A percentile compares a stretch with the other conserved stretches of the same genome.
These are phyloP conservation scores for Elachura formosa DNA, from an alignment of 2,113 vertebrate genomes.

Conservation along the genomic window DNA sequence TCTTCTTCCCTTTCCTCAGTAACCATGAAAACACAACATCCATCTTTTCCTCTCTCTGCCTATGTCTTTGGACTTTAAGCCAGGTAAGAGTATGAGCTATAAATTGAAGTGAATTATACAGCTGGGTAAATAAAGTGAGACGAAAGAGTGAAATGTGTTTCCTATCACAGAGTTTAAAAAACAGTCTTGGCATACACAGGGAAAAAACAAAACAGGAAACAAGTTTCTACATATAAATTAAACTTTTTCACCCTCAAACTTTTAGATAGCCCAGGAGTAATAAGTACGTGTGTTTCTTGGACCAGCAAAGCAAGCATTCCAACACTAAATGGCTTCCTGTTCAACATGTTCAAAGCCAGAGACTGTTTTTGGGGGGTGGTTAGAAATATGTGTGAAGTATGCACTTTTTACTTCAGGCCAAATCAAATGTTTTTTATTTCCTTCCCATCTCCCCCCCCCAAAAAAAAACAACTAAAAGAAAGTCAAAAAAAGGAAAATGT, in stretches of 20 bases:
- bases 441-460: neutral
- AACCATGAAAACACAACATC: slow-evolving; percentile 62
- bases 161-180: slow-evolving; percentile 71
- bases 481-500: slow-evolving; percentile 46
- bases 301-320: slow-evolving; percentile 86
- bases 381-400: slow-evolving; percentile 85
- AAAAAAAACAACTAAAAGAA: neutral
- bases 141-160: slow-evolving; percentile 65
- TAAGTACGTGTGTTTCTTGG: slow-evolving; percentile 83
- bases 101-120: slow-evolving; percentile 70
- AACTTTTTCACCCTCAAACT: slow-evolving; percentile 75
- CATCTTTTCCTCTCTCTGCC: slow-evolving; percentile 40
- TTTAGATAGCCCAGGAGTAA: slow-evolving; percentile 78
- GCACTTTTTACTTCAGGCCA: slow-evolving; percentile 87
- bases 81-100: slow-evolving; percentile 68
- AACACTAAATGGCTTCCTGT: slow-evolving; percentile 93
- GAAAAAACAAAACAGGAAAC: slow-evolving; percentile 75
- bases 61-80: slow-evolving; percentile 63
- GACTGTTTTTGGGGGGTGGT: slow-evolving; percentile 81
- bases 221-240: slow-evolving; percentile 81
- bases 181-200: slow-evolving; percentile 62
- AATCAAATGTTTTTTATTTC: slow-evolving; percentile 86
- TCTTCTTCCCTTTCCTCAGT: slow-evolving; percentile 63
- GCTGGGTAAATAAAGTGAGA: slow-evolving; percentile 73
- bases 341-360: slow-evolving; percentile 84